A percentile compares a stretch with the other conserved stretches of the same genome.
These are phyloP conservation scores for Collichthys lucidus DNA, from an alignment of 2,113 vertebrate genomes.

Conservation along the genomic window DNA sequence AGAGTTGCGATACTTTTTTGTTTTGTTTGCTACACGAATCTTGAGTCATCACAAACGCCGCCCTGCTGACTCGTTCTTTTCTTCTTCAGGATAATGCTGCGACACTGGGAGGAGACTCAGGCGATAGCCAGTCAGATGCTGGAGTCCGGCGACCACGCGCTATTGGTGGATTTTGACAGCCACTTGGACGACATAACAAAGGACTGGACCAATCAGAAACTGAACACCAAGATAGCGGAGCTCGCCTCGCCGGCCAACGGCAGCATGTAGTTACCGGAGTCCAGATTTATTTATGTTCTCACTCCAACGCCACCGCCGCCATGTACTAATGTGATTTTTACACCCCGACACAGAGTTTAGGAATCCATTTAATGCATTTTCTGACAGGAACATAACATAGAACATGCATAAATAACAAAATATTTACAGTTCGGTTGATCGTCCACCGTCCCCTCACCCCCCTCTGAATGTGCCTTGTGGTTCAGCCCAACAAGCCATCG, in stretches of 20 bases:
- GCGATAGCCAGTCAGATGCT: slow-evolving; percentile 86
- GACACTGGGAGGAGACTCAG: slow-evolving; percentile 91
- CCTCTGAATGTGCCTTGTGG: slow-evolving; percentile 32
- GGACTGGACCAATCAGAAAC: slow-evolving; percentile 93
- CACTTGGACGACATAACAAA: slow-evolving; percentile 92
- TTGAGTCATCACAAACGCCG: too few species aligned
- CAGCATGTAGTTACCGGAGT: slow-evolving; percentile 69
- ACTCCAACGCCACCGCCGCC: background rate
- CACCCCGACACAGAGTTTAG: slow-evolving; percentile 12
- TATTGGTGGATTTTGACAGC: slow-evolving; percentile 91
- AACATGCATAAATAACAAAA: slow-evolving; percentile 60
- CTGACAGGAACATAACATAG: slow-evolving; percentile 6
- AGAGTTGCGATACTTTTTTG: too few species aligned
- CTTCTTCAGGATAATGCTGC: slow-evolving; percentile 89
- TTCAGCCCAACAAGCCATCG: slow-evolving; percentile 5
- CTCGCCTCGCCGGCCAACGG: slow-evolving; percentile 86
- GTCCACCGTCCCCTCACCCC: background rate
- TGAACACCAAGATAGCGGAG: slow-evolving; percentile 88
- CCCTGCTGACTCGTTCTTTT: background rate
- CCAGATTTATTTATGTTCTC: slow-evolving; percentile 31
- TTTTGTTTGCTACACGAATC: too few species aligned
- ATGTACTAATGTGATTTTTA: background rate
- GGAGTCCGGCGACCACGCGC: slow-evolving; percentile 84
- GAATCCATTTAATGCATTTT: slow-evolving; percentile 34
- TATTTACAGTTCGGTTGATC: slow-evolving; percentile 55